Conservation (phyloP, 2,888 invertebrate species). For the Acanthopleura granulata region DNA sequence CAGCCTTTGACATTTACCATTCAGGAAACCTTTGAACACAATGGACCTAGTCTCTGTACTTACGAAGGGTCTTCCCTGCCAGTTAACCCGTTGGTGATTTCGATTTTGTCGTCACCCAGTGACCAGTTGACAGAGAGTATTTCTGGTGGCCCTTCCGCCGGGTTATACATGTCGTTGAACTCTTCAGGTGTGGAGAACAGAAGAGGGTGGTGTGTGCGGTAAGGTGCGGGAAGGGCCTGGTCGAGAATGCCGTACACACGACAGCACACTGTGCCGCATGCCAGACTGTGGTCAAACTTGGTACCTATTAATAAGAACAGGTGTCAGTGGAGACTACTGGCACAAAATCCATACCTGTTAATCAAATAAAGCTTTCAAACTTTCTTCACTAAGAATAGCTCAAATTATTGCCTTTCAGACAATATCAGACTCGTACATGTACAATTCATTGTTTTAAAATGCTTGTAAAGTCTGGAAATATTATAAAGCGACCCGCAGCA, state of each 20-base stretch:
- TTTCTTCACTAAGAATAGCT: too few species aligned
- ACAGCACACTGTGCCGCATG: slow-evolving; percentile 60
- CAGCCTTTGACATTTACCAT: too few species aligned
- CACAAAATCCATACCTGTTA: too few species aligned
- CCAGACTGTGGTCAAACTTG: slow-evolving; percentile 59
- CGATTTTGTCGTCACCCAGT: slow-evolving; percentile 48
- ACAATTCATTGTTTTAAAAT: too few species aligned
- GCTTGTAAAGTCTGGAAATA: too few species aligned
- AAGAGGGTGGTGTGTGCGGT: slow-evolving; percentile 50
- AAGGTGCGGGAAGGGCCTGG: slow-evolving; percentile 45
- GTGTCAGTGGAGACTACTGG: not conserved
- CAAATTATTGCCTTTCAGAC: too few species aligned
- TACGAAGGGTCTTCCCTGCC: slow-evolving; percentile 51
- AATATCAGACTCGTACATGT: too few species aligned
- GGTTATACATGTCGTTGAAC: slow-evolving; percentile 30
- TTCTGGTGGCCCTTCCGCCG: slow-evolving; percentile 32
- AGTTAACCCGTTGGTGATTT: slow-evolving; percentile 47
- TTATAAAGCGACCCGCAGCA: too few species aligned
- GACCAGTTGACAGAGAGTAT: slow-evolving; percentile 57
- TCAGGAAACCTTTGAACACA: too few species aligned
- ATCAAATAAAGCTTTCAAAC: too few species aligned
- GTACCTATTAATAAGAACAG: slow-evolving; percentile 35
- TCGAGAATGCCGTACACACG: slow-evolving; percentile 52
- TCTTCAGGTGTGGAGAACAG: slow-evolving; percentile 41
- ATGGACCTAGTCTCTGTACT: slow-evolving; percentile 22